Conservation (phyloP, 2,113 vertebrate species). For the Saccopteryx leptura region DNA sequence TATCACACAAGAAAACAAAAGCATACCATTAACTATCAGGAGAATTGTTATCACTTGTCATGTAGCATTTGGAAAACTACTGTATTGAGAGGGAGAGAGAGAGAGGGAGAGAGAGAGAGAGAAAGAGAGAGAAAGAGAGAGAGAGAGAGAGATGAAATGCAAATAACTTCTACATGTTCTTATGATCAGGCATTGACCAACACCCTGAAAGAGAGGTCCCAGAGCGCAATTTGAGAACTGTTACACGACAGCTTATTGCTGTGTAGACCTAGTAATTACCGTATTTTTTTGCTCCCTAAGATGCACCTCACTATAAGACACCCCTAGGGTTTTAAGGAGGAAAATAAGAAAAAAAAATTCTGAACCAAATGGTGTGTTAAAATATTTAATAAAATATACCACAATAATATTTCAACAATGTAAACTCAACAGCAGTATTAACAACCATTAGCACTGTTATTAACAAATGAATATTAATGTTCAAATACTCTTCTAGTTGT, state of each 20-base stretch:
- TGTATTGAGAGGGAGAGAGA: neutral
- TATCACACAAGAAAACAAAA: neutral
- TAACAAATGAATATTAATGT: no score
- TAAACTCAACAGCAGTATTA: no score
- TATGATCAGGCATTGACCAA: neutral
- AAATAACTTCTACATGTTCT: neutral
- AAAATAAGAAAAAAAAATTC: no score
- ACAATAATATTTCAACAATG: no score
- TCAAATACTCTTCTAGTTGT: no score
- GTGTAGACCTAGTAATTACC: neutral
- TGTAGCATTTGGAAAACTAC: neutral
- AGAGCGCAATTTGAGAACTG: neutral
- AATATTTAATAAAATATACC: no score
- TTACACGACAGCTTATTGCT: neutral
- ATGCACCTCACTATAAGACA: no score
- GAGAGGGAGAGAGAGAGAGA: neutral
- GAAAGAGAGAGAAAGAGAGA: neutral
- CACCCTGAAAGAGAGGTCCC: neutral
- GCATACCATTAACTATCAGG: neutral
- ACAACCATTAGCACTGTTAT: no score
- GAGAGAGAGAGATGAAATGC: neutral
- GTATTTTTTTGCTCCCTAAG: no score
- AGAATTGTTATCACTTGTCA: neutral
- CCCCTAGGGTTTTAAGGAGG: no score
- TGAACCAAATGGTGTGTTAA: no score